These are phyloP conservation scores for Drosophila auraria DNA, from an alignment of 1,140 invertebrate genomes.

Conservation along the genomic window DNA sequence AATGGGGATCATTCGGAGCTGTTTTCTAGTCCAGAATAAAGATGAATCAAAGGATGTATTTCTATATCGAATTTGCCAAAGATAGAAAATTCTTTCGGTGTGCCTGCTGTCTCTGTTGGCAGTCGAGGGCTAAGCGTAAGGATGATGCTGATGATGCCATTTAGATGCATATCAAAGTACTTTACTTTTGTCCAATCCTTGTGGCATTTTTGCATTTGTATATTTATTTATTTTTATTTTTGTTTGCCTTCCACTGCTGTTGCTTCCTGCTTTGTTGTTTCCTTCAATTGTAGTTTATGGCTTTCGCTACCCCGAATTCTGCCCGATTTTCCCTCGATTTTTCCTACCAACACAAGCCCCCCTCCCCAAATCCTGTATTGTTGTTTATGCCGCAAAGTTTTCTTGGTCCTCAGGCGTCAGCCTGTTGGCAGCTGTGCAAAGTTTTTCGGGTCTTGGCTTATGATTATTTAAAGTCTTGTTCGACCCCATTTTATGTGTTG, in stretches of 20 bases:
- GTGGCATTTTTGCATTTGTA: constrained; percentile 77
- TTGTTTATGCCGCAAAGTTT: constrained; percentile 74
- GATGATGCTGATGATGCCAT: constrained; percentile 79
- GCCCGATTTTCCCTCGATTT: constrained; percentile 17
- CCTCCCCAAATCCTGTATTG: constrained; percentile 29
- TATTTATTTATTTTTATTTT: constrained; percentile 70
- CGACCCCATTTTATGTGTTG: constrained; percentile 34
- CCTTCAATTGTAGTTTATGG: constrained; percentile 77
- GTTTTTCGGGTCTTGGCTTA: constrained; percentile 51
- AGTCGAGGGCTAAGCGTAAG: constrained; percentile 19
- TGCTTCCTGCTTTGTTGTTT: constrained; percentile 48
- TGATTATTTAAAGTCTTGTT: constrained; percentile 61
- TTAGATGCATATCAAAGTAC: constrained; percentile 81
- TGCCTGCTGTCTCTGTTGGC: constrained; percentile 22
- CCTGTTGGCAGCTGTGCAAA: constrained; percentile 58
- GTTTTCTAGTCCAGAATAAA: no score
- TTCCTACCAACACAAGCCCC: background rate
- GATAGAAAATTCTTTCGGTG: background rate
- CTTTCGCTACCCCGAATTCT: constrained; percentile 22
- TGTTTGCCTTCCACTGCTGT: constrained; percentile 34
- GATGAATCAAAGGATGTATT: no score
- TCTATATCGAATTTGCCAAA: background rate
- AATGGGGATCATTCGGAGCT: no score
- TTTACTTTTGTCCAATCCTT: constrained; percentile 80
- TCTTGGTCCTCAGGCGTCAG: constrained; percentile 64